phyloP scores from a whole-genome alignment of 2,888 invertebrate genomes.

The Meandrusa payeni region DNA sequence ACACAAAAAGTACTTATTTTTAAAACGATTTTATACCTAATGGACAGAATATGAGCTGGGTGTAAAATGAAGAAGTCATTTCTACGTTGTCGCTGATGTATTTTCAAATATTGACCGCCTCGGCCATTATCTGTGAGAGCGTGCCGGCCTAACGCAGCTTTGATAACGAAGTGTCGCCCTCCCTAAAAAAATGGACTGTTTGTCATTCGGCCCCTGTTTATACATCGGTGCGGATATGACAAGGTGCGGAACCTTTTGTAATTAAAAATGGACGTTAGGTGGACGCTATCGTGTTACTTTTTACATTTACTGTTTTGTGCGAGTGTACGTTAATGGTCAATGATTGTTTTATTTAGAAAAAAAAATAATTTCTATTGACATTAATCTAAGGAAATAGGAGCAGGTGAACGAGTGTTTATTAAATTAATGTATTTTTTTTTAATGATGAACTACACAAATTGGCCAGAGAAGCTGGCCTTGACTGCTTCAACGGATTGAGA shows the following conservation, averaged over 20 bases:
- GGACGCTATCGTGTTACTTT: constrained; percentile 35
- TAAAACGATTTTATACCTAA: no score
- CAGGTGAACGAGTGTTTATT: no score
- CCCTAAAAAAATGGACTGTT: constrained; percentile 55
- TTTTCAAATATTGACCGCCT: constrained; percentile 76
- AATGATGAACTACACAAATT: no score
- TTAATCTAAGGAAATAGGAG: no score
- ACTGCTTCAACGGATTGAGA: no score
- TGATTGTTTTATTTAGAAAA: no score
- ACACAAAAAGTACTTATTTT: no score
- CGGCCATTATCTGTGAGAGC: constrained; percentile 66
- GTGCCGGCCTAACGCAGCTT: constrained; percentile 47
- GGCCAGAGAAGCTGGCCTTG: no score
- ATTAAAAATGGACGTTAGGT: constrained; percentile 50
- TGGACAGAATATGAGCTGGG: constrained; percentile 3
- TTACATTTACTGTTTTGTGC: constrained; percentile 18
- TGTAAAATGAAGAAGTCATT: constrained; percentile 71
- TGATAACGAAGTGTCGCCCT: constrained; percentile 63
- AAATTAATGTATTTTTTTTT: no score
- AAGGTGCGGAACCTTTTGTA: constrained; percentile 57
- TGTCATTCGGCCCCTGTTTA: constrained; percentile 63
- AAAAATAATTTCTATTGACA: no score
- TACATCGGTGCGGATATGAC: constrained; percentile 48
- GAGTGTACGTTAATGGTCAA: constrained; percentile 1
- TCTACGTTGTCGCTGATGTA: constrained; percentile 66